Percentiles rank a stretch among this genome's conserved stretches.
Evolutionary conservation across 2,797 vertebrate species (phyloP).

Genomic region (Babyrousa celebensis): DNA sequence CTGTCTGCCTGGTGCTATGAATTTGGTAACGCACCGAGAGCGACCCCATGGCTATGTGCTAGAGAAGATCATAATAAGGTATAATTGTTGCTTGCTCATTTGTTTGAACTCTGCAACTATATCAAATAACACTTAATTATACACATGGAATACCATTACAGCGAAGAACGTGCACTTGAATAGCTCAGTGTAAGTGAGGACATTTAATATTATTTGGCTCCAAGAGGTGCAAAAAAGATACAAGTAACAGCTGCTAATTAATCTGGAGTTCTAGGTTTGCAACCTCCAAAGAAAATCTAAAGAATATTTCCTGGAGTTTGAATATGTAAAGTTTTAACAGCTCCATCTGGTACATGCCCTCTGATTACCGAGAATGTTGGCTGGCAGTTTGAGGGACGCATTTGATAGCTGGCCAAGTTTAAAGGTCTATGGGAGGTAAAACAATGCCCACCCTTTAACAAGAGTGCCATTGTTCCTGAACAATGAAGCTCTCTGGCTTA

Average conservation of each 20-base stretch:
- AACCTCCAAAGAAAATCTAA: slow-evolving; percentile 90
- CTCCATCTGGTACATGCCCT: slow-evolving; percentile 92
- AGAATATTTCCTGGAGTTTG: slow-evolving; percentile 90
- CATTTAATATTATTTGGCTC: slow-evolving; percentile 90
- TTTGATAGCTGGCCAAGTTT: slow-evolving; percentile 93
- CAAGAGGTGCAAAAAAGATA: slow-evolving; percentile 90
- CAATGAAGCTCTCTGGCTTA: slow-evolving; percentile 93
- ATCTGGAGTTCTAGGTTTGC: slow-evolving; percentile 90
- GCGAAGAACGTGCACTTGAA: slow-evolving; percentile 87
- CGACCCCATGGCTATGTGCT: slow-evolving; percentile 87
- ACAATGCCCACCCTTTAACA: slow-evolving; percentile 94
- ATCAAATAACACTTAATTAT: slow-evolving; percentile 93
- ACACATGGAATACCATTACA: slow-evolving; percentile 89
- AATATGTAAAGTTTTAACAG: slow-evolving; percentile 91
- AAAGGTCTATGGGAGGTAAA: slow-evolving; percentile 93
- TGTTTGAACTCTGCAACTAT: slow-evolving; percentile 92
- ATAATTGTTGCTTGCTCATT: slow-evolving; percentile 92
- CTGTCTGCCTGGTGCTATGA: slow-evolving; percentile 87
- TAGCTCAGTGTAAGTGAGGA: slow-evolving; percentile 89
- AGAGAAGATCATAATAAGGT: slow-evolving; percentile 89
- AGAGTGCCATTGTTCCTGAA: slow-evolving; percentile 92
- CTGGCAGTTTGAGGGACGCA: slow-evolving; percentile 90
- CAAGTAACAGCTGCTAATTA: slow-evolving; percentile 91
- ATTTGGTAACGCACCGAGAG: slow-evolving; percentile 87
- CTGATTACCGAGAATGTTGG: slow-evolving; percentile 92